Base-by-base conservation (phyloP, 2,888 invertebrate genomes). In the Anorthoa munda region DNA sequence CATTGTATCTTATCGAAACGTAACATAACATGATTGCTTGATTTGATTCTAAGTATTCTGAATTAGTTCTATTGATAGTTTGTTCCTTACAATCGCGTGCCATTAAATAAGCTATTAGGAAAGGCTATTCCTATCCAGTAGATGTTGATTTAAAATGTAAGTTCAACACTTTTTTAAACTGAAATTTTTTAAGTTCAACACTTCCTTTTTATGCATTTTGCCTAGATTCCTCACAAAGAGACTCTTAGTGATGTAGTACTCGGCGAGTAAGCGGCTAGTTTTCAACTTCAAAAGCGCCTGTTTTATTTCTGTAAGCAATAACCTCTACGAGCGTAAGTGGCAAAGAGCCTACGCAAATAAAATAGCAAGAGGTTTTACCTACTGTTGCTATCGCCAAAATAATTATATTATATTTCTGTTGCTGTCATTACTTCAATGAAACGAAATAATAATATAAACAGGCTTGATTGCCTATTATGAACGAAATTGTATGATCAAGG, bases 401-500 rank as follows among this genome's bases (percentile, higher is more conserved):
- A 66, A 73, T 63, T 46, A 60, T 51, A 26, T 17, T n/a, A 21
- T 23, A 66, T 66, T 51, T 59, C 26, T 58, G 56, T 80, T 78
- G 39, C 75, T 59, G 66, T 31, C 23, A 75, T 50, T 60, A 56
- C 12, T 74, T 64, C 18, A 53, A 15, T 64, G 45, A 50, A 61
- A 79, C 48, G 55, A 67, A 74, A 65, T 56, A 63, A 58, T 66
- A 39, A 39, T 39, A 39, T 39, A 68, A 68, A 56, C 64, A 26
- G 13, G 23, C 21, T 66, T 80, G 66, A 80, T 80, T 80, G 70
- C 63, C 55, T 68, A 56, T 80, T 66, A 55, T 63, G 31, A 53
- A 69, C 48, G 31, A 75, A 79, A 70, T 68, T 67, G 31, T 60
- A 67, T 72, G 72, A 74, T 79, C 65, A 60, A 50, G 53, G 60